phyloP scores from a whole-genome alignment of 2,113 vertebrate genomes.

The Lophius piscatorius region DNA sequence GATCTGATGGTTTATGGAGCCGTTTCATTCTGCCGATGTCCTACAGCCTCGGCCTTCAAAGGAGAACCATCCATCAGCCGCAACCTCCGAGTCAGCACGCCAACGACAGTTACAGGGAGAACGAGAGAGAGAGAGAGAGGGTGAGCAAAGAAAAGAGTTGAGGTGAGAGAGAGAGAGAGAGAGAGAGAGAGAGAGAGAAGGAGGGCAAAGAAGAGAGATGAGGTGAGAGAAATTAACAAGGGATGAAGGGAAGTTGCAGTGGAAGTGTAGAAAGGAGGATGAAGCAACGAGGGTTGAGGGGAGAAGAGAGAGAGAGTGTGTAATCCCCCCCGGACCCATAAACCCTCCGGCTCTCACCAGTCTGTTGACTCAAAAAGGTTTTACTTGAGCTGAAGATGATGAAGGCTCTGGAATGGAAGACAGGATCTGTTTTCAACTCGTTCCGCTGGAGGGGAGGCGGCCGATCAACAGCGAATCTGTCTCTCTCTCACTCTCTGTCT shows the following conservation, averaged over 20 bases:
- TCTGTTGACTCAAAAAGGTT: conserved; percentile 32
- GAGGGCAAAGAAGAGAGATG: neutral
- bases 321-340: conserved; percentile 39
- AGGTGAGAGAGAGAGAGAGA: neutral
- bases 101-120: conserved; percentile 20
- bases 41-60: conserved; percentile 31
- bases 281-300: neutral
- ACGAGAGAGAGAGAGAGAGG: neutral
- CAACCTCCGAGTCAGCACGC: conserved; percentile 47
- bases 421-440: too few relatives aligned
- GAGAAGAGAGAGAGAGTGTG: conserved; percentile 13
- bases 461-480: too few relatives aligned
- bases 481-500: too few relatives aligned
- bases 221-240: conserved; percentile 9
- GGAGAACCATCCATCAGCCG: conserved; percentile 54
- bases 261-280: neutral
- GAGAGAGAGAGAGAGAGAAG: neutral
- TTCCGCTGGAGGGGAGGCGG: too few relatives aligned
- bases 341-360: conserved; percentile 10
- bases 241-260: conserved; percentile 1
- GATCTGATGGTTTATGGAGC: conserved; percentile 33
- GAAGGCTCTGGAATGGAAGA: neutral
- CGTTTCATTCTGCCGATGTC: conserved; percentile 43
- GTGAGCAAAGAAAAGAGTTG: too few relatives aligned
- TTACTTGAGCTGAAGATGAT: conserved; percentile 17